Base-by-base conservation (phyloP, 2,797 vertebrate species). In the Aulostomus chinensis region DNA sequence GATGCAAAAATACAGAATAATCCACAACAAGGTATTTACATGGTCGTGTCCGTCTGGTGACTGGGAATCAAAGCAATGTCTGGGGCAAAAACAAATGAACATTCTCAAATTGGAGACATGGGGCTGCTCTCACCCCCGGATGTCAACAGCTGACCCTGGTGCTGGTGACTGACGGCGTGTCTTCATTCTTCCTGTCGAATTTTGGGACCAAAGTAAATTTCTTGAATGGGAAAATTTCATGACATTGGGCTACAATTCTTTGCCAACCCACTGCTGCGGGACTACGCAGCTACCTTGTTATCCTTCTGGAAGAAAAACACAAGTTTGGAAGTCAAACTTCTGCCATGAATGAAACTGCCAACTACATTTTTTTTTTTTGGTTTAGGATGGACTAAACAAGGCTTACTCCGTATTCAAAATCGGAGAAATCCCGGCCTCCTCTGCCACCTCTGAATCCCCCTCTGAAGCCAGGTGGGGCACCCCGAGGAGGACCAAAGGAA, bases 401-500 rank as follows among this genome's bases (percentile, higher is more conserved):
- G n/a, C 42, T 92, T 86, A 98, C 97, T 93, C 95, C 93, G 76
- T 97, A 98, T 74, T 98, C 96, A 68, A 96, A 98, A 71, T 98
- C 95, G 11, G 94, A 90, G 80, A 98, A 96, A 57, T 96, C 95
- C 21, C 95, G 89, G 71, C 94, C 95, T 17, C 94, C 95, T 26
- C 94, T 91, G 49, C 92, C 91, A 7, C 94, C 93, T 83, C 95
- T 87, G 86, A 88, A 98, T 1, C 89, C 93, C 0, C 93, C 95
- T 58, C 96, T 93, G 84, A 92, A 99, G 6, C 91, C 77, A 0
- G 89, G 58, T 2, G 92, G 95, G 4, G 92, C 91, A 1, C 86
- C 89, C 0, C 89, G 81, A 2, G 90, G 79, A 0, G 88, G 86
- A 3, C 78, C 88, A 5, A 93, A 93, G 11, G 73, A 91, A 1